Conservation (phyloP, 1,140 invertebrate species). For the Rhopalosiphum padi region DNA sequence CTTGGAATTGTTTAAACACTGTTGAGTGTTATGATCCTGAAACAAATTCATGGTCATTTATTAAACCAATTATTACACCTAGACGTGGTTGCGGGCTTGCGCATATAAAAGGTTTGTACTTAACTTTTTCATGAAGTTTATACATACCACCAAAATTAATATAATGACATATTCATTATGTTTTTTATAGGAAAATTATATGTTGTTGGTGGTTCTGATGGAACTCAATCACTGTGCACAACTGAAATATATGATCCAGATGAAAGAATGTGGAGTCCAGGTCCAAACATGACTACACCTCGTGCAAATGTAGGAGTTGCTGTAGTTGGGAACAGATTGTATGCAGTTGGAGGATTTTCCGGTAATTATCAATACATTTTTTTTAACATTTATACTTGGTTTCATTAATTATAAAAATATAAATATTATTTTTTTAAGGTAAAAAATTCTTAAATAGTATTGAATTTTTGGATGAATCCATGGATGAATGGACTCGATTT, state of each 20-base stretch:
- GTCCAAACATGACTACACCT: constrained; percentile 73
- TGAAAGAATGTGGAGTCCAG: constrained; percentile 70
- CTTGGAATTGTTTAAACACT: constrained; percentile 78
- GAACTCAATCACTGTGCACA: constrained; percentile 72
- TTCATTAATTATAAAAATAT: neutral
- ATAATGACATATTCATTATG: neutral
- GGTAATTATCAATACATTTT: constrained; percentile 64
- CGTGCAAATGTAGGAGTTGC: constrained; percentile 77
- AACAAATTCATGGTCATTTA: constrained; percentile 66
- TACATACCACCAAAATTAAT: neutral
- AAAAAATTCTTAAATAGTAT: constrained; percentile 84
- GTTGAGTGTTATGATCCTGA: constrained; percentile 76
- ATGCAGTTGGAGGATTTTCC: constrained; percentile 81
- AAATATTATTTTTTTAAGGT: constrained; percentile 62
- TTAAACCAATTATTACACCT: constrained; percentile 70
- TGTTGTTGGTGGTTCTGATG: constrained; percentile 77
- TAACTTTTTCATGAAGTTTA: neutral
- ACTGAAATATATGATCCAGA: constrained; percentile 74
- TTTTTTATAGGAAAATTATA: constrained; percentile 68
- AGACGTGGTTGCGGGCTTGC: constrained; percentile 74
- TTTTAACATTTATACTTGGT: neutral
- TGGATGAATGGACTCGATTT: constrained; percentile 78
- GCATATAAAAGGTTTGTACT: constrained; percentile 67
- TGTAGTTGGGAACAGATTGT: constrained; percentile 74
- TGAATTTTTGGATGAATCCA: constrained; percentile 76